Evolutionary conservation across 2,113 vertebrate genomes (phyloP).

Genomic region (Callionymus lyra): DNA sequence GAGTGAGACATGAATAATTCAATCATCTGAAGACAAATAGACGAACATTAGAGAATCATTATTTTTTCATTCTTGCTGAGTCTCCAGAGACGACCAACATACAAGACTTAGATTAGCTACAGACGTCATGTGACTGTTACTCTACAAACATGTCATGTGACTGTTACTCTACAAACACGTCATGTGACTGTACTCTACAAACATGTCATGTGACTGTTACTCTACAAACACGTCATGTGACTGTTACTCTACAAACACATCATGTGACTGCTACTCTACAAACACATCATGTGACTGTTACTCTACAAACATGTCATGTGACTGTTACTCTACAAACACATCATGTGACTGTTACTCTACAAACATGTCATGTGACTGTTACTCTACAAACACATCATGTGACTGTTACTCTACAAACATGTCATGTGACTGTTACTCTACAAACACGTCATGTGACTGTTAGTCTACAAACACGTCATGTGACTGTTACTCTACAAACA

Average conservation of each 20-base stretch:
- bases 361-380: constrained; percentile 58
- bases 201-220: constrained; percentile 53
- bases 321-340: constrained; percentile 26
- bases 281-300: constrained; percentile 40
- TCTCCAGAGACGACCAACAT: constrained; percentile 56
- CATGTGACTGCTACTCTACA: constrained; percentile 47
- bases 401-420: constrained; percentile 68
- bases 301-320: constrained; percentile 65
- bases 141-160: constrained; percentile 64
- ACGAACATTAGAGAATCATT: constrained; percentile 13
- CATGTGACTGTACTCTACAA: constrained; percentile 56
- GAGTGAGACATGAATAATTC: neutral
- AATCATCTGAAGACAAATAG: constrained; percentile 1
- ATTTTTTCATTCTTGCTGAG: constrained; percentile 60
- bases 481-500: constrained; percentile 32
- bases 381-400: constrained; percentile 14
- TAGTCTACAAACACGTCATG: constrained; percentile 67
- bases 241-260: constrained; percentile 67
- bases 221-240: constrained; percentile 29
- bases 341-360: constrained; percentile 47
- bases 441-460: constrained; percentile 40
- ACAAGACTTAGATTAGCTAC: constrained; percentile 70
- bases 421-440: constrained; percentile 48
- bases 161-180: constrained; percentile 27
- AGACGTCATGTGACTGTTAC: no score